Percentiles rank a stretch among this genome's conserved stretches.
Evolutionary conservation across 2,888 invertebrate species (phyloP).

Genomic region (Periphyllus acericola): DNA sequence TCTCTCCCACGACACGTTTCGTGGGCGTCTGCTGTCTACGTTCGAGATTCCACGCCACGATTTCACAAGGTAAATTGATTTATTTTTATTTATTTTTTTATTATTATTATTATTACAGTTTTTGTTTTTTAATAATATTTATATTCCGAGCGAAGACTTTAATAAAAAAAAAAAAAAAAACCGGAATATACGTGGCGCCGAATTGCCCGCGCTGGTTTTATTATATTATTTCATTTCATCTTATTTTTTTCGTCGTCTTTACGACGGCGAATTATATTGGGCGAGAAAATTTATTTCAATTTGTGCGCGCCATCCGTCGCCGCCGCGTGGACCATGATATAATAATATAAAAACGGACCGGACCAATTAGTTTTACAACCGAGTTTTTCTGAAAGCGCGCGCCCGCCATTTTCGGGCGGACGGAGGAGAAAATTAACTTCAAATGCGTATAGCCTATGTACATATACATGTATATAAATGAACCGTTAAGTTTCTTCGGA

Average conservation of each 20-base stretch:
- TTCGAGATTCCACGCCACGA: constrained; percentile 22
- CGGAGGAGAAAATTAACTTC: not conserved
- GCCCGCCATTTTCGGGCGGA: not conserved
- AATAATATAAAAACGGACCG: constrained; percentile 5
- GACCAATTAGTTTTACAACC: constrained; percentile 47
- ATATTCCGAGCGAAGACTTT: not conserved
- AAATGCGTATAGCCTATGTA: not conserved
- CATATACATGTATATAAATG: not conserved
- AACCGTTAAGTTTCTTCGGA: constrained; percentile 36
- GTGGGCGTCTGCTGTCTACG: constrained; percentile 32
- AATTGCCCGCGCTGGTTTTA: not conserved
- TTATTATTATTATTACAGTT: constrained; percentile 8
- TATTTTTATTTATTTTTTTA: constrained; percentile 27
- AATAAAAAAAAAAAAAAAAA: constrained; percentile 10
- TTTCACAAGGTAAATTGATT: constrained; percentile 55
- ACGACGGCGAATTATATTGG: constrained; percentile 16
- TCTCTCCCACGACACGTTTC: constrained; percentile 33
- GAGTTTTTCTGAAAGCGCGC: not conserved
- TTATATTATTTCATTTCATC: not conserved
- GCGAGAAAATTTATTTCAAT: constrained; percentile 43
- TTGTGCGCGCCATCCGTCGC: not conserved
- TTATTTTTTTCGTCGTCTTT: constrained; percentile 15
- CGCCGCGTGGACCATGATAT: not conserved
- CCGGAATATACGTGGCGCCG: constrained; percentile 34
- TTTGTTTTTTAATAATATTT: not conserved